Evolutionary conservation across 1,140 invertebrate genomes (phyloP).

Genomic region (Lordiphosa collinella): DNA sequence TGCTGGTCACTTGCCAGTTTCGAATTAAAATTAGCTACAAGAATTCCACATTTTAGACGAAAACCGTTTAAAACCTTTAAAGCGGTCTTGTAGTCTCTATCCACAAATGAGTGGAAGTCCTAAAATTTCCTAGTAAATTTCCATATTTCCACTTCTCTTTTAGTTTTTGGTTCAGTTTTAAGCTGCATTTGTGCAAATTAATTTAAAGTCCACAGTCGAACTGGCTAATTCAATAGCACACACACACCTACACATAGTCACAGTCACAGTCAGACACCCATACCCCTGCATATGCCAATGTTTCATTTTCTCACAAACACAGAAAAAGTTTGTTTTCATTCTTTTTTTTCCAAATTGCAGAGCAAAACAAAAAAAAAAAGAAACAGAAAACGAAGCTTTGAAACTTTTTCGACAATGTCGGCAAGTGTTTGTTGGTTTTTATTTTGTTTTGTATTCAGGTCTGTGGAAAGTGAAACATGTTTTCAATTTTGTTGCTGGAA

Average conservation of each 20-base stretch:
- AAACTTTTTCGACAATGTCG: constrained; percentile 58
- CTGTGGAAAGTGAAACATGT: constrained; percentile 46
- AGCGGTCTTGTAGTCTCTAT: no score
- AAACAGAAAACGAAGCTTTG: constrained; percentile 28
- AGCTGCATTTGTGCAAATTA: constrained; percentile 4
- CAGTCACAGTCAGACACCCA: constrained; percentile 8
- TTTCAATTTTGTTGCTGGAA: constrained; percentile 36
- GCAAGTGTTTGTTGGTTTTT: constrained; percentile 37
- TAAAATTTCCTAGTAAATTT: no score
- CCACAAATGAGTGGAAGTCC: no score
- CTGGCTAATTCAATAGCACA: constrained; percentile 39
- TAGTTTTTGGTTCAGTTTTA: constrained; percentile 25
- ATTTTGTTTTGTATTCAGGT: background rate
- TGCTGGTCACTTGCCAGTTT: no score
- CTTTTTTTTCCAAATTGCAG: constrained; percentile 15
- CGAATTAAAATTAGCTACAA: no score
- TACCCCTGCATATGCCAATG: constrained; percentile 23
- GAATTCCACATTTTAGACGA: no score
- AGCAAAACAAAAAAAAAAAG: constrained; percentile 20
- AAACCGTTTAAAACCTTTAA: no score
- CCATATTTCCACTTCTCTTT: background rate
- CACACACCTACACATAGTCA: constrained; percentile 18
- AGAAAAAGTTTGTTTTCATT: constrained; percentile 23
- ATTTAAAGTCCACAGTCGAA: constrained; percentile 33
- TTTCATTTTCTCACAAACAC: constrained; percentile 37